Percentiles rank a stretch among this genome's conserved stretches.
Conservation (phyloP, 1,140 invertebrate genomes). For the Eriosoma lanigerum region DNA sequence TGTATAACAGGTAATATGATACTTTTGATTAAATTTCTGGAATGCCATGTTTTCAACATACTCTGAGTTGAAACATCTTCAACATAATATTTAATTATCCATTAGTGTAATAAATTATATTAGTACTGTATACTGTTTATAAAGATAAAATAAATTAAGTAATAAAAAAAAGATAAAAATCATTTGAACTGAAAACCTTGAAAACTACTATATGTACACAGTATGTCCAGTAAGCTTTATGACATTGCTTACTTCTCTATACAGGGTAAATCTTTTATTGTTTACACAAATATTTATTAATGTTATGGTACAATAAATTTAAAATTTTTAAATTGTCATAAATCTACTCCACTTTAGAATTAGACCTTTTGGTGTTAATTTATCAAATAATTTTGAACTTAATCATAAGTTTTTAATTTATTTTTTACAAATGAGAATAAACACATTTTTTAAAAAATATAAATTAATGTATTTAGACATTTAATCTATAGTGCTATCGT, state of each 20-base stretch:
- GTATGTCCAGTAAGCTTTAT: neutral
- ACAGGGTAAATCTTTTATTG: neutral
- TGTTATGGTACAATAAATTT: no score
- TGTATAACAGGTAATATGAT: neutral
- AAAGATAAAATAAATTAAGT: conserved; percentile 12
- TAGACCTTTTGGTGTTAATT: no score
- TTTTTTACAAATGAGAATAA: no score
- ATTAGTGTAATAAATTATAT: neutral
- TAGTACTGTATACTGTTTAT: conserved; percentile 8
- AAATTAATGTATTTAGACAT: no score
- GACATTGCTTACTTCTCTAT: neutral
- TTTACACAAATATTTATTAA: no score
- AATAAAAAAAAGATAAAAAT: conserved; percentile 31
- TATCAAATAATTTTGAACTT: no score
- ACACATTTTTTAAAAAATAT: no score
- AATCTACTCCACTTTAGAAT: no score
- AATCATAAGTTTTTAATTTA: no score
- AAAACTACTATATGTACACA: neutral
- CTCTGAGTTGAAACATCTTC: neutral
- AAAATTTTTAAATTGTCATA: no score
- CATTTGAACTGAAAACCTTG: conserved; percentile 37
- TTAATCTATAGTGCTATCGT: no score
- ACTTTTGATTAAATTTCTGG: neutral
- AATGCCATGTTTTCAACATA: neutral
- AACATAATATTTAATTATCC: conserved; percentile 6